phyloP scores from a whole-genome alignment of 1,140 invertebrate genomes.

The Bombus superbus region DNA sequence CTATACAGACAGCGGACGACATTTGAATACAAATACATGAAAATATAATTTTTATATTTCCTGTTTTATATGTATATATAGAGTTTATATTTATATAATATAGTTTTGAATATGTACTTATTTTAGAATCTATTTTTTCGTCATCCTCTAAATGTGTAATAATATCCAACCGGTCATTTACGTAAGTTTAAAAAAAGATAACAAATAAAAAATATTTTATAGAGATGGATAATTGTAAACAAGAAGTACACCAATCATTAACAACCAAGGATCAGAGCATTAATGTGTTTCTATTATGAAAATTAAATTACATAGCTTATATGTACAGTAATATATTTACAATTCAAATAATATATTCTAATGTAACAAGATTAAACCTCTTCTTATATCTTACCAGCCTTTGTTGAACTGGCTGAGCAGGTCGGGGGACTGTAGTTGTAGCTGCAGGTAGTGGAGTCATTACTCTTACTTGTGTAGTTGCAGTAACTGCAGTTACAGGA shows the following conservation, averaged over 20 bases:
- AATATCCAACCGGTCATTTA: background rate
- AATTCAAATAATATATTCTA: background rate
- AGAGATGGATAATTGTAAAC: background rate
- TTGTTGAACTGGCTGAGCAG: slow-evolving; percentile 80
- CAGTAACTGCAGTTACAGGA: slow-evolving; percentile 76
- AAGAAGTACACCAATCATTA: background rate
- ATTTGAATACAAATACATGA: background rate
- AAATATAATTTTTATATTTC: background rate
- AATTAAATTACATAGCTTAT: slow-evolving; percentile 3
- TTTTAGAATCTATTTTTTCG: too few species aligned
- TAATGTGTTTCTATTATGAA: background rate
- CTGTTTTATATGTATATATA: background rate
- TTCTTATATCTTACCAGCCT: slow-evolving; percentile 75
- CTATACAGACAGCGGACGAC: too few species aligned
- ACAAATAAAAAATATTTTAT: background rate
- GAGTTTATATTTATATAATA: too few species aligned
- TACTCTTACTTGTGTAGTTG: slow-evolving; percentile 84
- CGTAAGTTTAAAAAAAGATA: background rate
- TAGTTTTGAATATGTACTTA: too few species aligned
- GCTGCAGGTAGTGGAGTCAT: slow-evolving; percentile 82
- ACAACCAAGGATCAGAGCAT: background rate
- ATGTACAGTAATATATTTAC: background rate
- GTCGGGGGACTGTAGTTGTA: slow-evolving; percentile 77
- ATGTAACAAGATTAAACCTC: slow-evolving; percentile 8
- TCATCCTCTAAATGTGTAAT: background rate